Base-by-base conservation (phyloP, 2,113 vertebrate genomes). In the Columba livia region DNA sequence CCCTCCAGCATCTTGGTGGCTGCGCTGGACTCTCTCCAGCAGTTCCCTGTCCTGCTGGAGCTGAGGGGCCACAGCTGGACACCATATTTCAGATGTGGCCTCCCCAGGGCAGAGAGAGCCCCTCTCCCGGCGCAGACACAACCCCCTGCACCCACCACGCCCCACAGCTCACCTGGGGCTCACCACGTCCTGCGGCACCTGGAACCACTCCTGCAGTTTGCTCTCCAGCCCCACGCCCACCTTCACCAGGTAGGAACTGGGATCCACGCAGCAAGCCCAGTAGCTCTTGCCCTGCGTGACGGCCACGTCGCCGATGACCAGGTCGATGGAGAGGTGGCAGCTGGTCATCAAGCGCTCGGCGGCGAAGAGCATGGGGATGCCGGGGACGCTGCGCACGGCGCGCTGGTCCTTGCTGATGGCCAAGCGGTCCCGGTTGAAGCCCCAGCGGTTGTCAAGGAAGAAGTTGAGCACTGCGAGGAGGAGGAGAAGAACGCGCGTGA, bases 221-320 rank as follows among this genome's bases (percentile, higher is more conserved):
- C 98, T 97, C 96, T 99, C 99, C 97, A 99, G 98, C 47, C 99
- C 99, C 7, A 99, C 99, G 47, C 99, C 99, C 87, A 99, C 99
- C 97, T 99, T 99, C 34, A 99, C 99, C 97, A 99, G 97, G 96
- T 99, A 99, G 82, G 99, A 99, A 34, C 98, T 98, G 32, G 99
- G 99, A 89, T 99, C 99, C 91, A 99, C 99, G 0, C 98, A 99
- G 89, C 99, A 99, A 44, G 99, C 99, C 99, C 99, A 99, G 98
- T 99, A 99, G 97, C 99, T 99, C 94, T 98, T 98, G 85, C 99
- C 99, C 86, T 99, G 98, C 21, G 98, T 99, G 96, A 99, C 97
- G 21, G 99, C 98, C 97, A 99, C 96, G 6, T 99, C 98, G 20
- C 99, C 98, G 86, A 98, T 96, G 67, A 98, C 98, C 95, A 99